phyloP scores from a whole-genome alignment of 1,140 invertebrate species.

The Sinonovacula constricta region DNA sequence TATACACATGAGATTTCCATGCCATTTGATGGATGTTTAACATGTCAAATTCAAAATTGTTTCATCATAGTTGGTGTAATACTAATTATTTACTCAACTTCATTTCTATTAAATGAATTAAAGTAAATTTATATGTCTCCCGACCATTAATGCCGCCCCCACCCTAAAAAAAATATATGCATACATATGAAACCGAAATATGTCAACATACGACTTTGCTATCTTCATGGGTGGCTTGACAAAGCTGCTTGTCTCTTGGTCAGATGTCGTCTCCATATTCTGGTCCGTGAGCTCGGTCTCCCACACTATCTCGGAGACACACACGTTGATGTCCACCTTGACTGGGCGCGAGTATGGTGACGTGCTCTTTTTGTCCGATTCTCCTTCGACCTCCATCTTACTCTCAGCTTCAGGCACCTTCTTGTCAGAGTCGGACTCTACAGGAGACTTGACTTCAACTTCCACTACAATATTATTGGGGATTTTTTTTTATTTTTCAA shows the following conservation, averaged over 20 bases:
- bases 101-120: too few species aligned
- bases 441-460: too few species aligned
- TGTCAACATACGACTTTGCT: conserved; percentile 19
- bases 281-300: conserved; percentile 33
- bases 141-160: background rate
- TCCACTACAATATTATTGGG: too few species aligned
- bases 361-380: conserved; percentile 11
- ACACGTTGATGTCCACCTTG: conserved; percentile 39
- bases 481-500: too few species aligned
- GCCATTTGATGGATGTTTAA: too few species aligned
- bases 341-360: conserved; percentile 16
- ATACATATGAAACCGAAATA: background rate
- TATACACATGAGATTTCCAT: too few species aligned
- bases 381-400: conserved; percentile 36
- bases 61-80: too few species aligned
- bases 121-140: too few species aligned
- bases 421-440: too few species aligned
- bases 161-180: background rate
- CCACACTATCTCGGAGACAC: conserved; percentile 41
- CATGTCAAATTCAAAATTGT: too few species aligned
- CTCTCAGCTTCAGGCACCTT: background rate
- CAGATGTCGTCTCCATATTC: background rate
- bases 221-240: conserved; percentile 33
- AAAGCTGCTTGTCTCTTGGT: background rate
- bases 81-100: too few species aligned